phyloP scores from a whole-genome alignment of 2,113 vertebrate genomes.

The Desmodus rotundus region DNA sequence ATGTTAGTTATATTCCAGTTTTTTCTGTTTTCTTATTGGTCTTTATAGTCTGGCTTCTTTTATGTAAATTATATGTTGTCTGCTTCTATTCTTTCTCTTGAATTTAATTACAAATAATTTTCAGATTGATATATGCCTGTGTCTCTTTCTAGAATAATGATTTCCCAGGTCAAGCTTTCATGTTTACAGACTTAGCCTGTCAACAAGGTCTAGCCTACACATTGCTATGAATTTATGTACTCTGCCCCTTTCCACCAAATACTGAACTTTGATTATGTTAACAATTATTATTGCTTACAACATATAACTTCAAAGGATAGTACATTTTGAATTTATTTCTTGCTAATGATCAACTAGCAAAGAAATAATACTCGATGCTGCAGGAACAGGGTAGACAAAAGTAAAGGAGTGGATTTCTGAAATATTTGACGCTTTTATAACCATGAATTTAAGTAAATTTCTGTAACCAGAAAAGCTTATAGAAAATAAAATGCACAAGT shows the following conservation, averaged over 20 bases:
- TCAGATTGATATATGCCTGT: not conserved
- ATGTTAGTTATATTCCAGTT: not conserved
- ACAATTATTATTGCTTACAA: not conserved
- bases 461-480: not conserved
- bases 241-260: not conserved
- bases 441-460: not conserved
- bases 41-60: not conserved
- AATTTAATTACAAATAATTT: constrained; percentile 24
- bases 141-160: not conserved
- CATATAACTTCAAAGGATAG: not conserved
- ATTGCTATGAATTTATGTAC: not conserved
- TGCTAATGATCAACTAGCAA: not conserved
- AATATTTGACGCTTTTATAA: not conserved
- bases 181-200: not conserved
- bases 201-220: not conserved
- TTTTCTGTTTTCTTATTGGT: not conserved
- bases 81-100: not conserved
- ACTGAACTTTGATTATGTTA: not conserved
- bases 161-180: not conserved
- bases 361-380: not conserved
- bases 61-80: not conserved
- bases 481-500: not conserved
- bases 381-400: not conserved
- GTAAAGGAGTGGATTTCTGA: not conserved
- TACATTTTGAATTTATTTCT: not conserved